Percentiles rank a stretch among this genome's conserved stretches.
phyloP scores from a whole-genome alignment of 2,888 invertebrate species.

The Pristionchus entomophagus region DNA sequence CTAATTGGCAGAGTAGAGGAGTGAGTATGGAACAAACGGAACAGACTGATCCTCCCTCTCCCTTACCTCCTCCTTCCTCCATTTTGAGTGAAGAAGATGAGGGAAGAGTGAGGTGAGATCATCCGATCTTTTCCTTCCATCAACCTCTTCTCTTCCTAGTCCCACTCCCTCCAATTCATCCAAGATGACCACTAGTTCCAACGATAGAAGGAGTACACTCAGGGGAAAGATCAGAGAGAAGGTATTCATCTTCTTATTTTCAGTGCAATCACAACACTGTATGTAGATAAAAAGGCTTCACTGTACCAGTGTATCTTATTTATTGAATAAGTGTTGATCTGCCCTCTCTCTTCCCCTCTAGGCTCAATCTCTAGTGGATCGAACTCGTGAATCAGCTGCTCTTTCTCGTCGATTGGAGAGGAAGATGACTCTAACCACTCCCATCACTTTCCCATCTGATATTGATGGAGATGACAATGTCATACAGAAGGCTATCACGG shows the following conservation, averaged over 20 bases:
- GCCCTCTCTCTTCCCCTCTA: neutral
- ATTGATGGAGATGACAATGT: conserved; percentile 61
- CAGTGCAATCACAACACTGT: too few species aligned
- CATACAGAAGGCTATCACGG: conserved; percentile 61
- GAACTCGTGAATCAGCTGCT: conserved; percentile 34
- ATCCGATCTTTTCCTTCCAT: too few species aligned
- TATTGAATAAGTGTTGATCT: neutral
- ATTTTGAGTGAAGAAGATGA: conserved; percentile 28
- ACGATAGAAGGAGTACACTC: conserved; percentile 50
- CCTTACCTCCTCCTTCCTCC: neutral
- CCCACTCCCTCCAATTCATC: conserved; percentile 50
- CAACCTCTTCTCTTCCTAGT: neutral
- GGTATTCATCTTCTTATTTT: neutral
- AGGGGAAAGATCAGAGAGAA: conserved; percentile 54
- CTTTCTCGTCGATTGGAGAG: conserved; percentile 60
- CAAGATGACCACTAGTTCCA: conserved; percentile 49
- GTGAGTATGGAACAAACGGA: conserved; percentile 21
- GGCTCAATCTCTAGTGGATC: conserved; percentile 40
- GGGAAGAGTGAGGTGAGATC: conserved; percentile 13
- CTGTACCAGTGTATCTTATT: too few species aligned
- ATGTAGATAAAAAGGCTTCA: too few species aligned
- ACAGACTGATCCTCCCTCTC: neutral
- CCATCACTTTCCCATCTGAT: conserved; percentile 56
- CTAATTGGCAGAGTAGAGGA: conserved; percentile 40
- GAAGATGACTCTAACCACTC: conserved; percentile 55